phyloP scores from a whole-genome alignment of 2,888 invertebrate species.

The Pterostichus madidus region DNA sequence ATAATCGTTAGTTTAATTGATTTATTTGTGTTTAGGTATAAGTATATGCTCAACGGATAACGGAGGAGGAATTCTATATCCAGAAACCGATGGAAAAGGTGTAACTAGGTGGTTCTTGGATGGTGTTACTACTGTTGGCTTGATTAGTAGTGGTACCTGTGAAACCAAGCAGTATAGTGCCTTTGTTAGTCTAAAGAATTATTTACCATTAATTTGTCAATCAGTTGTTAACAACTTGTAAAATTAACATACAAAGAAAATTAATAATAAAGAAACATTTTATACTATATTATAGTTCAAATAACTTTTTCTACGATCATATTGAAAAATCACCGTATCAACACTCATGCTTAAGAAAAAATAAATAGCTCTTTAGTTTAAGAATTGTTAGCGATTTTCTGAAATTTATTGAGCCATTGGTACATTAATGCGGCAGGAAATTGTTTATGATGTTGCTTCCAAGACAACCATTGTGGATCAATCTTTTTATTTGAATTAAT shows the following conservation, averaged over 20 bases:
- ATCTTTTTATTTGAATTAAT: too few relatives aligned
- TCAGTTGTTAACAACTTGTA: background rate
- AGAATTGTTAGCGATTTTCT: too few relatives aligned
- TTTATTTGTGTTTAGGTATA: background rate
- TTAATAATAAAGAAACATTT: background rate
- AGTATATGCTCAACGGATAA: conserved; percentile 50
- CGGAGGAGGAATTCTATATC: conserved; percentile 23
- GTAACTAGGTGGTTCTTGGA: conserved; percentile 6
- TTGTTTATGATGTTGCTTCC: too few relatives aligned
- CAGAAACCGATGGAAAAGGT: background rate
- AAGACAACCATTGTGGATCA: too few relatives aligned
- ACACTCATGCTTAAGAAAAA: too few relatives aligned
- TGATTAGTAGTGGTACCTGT: conserved; percentile 28
- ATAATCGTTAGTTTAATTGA: background rate
- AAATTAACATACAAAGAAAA: background rate
- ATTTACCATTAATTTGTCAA: conserved; percentile 20
- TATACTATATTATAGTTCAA: too few relatives aligned
- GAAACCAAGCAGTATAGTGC: conserved; percentile 28
- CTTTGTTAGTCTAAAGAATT: background rate
- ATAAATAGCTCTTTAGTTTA: too few relatives aligned
- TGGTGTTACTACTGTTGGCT: conserved; percentile 21
- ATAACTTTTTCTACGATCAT: too few relatives aligned
- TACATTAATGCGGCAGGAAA: too few relatives aligned
- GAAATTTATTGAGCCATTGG: too few relatives aligned
- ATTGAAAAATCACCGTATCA: too few relatives aligned